A percentile compares a stretch with the other conserved stretches of the same genome.
Evolutionary conservation across 1,140 invertebrate species (phyloP).

Genomic region (Achroia grisella): DNA sequence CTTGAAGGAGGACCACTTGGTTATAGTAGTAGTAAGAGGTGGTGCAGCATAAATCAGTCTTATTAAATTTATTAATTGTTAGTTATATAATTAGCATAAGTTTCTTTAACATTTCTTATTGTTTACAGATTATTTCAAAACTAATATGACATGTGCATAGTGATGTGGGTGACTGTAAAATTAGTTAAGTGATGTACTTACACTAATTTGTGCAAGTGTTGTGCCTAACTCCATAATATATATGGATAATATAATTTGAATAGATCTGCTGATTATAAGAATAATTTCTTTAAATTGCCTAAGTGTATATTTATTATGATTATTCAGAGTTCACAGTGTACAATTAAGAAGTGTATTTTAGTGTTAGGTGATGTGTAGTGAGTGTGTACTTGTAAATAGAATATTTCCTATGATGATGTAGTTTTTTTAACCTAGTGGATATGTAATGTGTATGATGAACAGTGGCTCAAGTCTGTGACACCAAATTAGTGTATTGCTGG

Average conservation of each 20-base stretch:
- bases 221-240: conserved; percentile 35
- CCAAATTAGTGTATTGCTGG: neutral
- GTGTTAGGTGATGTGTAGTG: conserved; percentile 71
- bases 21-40: conserved; percentile 95
- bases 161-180: conserved; percentile 66
- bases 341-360: conserved; percentile 57
- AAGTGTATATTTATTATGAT: conserved; percentile 18
- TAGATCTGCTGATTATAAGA: conserved; percentile 45
- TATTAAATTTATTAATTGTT: conserved; percentile 15
- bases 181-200: conserved; percentile 46
- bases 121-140: conserved; percentile 29
- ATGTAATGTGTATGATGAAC: conserved; percentile 4
- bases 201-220: conserved; percentile 44
- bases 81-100: conserved; percentile 24
- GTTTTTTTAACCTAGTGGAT: conserved; percentile 68
- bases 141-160: conserved; percentile 50
- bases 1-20: conserved; percentile 94
- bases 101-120: conserved; percentile 27
- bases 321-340: conserved; percentile 34
- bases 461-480: neutral
- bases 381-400: conserved; percentile 64
- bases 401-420: conserved; percentile 57
- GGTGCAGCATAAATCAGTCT: conserved; percentile 80
- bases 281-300: conserved; percentile 32
- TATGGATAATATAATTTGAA: conserved; percentile 26